Base-by-base conservation (phyloP, 2,797 vertebrate species). In the Chelonia mydas region DNA sequence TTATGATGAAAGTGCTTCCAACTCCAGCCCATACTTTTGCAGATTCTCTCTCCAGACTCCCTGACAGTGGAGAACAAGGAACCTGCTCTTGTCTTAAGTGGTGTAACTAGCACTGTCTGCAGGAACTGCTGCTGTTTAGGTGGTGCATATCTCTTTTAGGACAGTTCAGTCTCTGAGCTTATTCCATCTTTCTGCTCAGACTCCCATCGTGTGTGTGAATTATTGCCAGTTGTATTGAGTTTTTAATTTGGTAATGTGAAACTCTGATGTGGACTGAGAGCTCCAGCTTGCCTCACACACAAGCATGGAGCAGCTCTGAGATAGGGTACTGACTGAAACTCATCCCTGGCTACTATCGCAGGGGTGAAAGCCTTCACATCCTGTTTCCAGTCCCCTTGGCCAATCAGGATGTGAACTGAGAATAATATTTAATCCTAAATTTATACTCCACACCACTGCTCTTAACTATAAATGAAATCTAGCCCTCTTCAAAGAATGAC, bases 1-100 rank as follows among this genome's bases (percentile, higher is more conserved):
- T 74, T 65, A 82, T 51, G 83, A 97, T 94, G 78, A 83, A 95
- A 94, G 84, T 0, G 21, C 51, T 94, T 81, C 89, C 81, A 80
- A 89, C 31, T 49, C 9, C 90, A 89, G 90, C 85, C 90, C 76
- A 1, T 6, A 82, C 55, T 94, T 96, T 95, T 81, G 80, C 72
- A 6, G 11, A 0, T 25, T 6, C 31, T 10, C 92, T 91, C 81
- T 80, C 51, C 81, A 79, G 53, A 2, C 61, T 76, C 1, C 0
- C 49, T 55, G 6, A 3, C 31, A 0, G 83, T 3, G 55, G 11
- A 89, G 93, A 54, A 87, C 81, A 89, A 89, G 74, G 80, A 88
- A 80, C 3, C 45, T 50, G 45, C 37, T 88, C 54, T 37, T 65
- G 37, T 90, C 94, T 96, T 79, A 90, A 96, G 84, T 54, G 49